Evolutionary conservation across 2,888 invertebrate species (phyloP).

Genomic region (Napeogenes inachia): DNA sequence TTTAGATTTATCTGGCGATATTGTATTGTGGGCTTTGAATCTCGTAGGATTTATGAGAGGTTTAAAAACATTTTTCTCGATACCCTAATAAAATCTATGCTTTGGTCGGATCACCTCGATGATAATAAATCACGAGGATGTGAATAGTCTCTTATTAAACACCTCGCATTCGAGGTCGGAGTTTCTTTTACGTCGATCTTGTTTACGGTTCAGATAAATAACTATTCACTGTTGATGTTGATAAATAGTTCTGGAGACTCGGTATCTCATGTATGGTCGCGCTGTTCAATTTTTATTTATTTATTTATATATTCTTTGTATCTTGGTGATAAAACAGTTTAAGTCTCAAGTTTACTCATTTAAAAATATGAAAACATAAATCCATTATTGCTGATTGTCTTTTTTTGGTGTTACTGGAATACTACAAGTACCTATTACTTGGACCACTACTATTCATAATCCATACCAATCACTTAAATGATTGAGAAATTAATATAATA

Average conservation of each 20-base stretch:
- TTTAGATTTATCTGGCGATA: constrained; percentile 38
- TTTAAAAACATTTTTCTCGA: constrained; percentile 61
- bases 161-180: constrained; percentile 33
- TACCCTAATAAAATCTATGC: constrained; percentile 58
- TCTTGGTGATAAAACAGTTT: neutral
- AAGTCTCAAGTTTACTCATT: neutral
- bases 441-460: too few species aligned
- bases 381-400: neutral
- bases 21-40: constrained; percentile 29
- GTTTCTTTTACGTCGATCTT: constrained; percentile 37
- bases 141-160: constrained; percentile 55
- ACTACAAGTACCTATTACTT: too few species aligned
- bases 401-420: too few species aligned
- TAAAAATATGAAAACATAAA: neutral
- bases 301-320: constrained; percentile 10
- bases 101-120: constrained; percentile 47
- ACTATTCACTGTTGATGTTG: constrained; percentile 15
- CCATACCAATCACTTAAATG: neutral
- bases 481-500: neutral
- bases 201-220: constrained; percentile 15
- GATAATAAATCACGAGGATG: constrained; percentile 57
- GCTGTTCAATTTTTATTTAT: constrained; percentile 8
- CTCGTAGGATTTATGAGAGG: constrained; percentile 46
- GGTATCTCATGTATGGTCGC: constrained; percentile 12
- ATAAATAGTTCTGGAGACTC: constrained; percentile 18